phyloP scores from a whole-genome alignment of 2,113 vertebrate species.

The human (Homo sapiens) region DNA sequence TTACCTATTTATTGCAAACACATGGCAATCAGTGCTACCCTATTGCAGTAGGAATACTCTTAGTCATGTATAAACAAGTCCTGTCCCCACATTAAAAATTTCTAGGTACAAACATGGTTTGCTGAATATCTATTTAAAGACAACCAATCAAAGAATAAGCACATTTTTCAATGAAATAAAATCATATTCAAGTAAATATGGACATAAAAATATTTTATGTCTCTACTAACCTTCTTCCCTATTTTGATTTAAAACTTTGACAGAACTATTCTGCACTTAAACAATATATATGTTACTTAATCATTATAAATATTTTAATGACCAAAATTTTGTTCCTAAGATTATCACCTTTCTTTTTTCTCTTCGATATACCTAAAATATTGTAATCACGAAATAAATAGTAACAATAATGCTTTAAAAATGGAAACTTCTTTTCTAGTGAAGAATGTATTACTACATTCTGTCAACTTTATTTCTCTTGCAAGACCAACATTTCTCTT shows the following conservation, averaged over 20 bases:
- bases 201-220: background rate
- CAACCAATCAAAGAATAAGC: background rate
- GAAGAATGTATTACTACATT: background rate
- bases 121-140: background rate
- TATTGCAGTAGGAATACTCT: background rate
- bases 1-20: background rate
- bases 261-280: background rate
- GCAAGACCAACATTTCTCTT: background rate
- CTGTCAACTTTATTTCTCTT: background rate
- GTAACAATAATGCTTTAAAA: background rate
- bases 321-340: background rate
- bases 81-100: background rate
- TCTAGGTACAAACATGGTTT: background rate
- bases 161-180: background rate
- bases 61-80: background rate
- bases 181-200: background rate
- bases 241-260: background rate
- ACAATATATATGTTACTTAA: background rate
- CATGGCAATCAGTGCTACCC: no score
- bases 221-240: background rate
- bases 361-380: background rate
- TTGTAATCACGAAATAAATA: background rate
- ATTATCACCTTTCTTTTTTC: background rate
- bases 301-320: background rate
- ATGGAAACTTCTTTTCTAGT: background rate